Conservation (phyloP, 2,888 invertebrate genomes). For the Lepidonotus clava region DNA sequence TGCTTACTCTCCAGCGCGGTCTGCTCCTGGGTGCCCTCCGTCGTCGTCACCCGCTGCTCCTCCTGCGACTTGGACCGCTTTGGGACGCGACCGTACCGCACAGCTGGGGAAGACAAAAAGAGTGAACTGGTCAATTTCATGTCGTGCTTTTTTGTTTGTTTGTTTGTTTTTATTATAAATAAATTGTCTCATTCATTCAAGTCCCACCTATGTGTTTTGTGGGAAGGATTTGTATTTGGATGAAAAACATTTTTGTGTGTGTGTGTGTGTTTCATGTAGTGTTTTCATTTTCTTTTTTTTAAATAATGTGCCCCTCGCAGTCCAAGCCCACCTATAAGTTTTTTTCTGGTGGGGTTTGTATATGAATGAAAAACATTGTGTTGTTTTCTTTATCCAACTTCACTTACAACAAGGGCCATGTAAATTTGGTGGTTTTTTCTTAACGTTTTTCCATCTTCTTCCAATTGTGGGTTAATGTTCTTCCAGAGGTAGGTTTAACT, state of each 20-base stretch:
- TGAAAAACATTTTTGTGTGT: neutral
- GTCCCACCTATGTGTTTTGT: neutral
- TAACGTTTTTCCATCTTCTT: neutral
- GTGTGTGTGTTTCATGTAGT: neutral
- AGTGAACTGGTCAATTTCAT: neutral
- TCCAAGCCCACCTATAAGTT: no score
- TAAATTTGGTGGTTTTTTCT: neutral
- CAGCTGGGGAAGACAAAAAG: conserved; percentile 59
- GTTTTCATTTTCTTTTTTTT: no score
- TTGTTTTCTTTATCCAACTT: no score
- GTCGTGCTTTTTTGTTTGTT: neutral
- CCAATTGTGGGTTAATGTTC: no score
- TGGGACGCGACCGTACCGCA: conserved; percentile 95
- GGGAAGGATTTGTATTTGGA: neutral
- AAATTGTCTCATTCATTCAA: neutral
- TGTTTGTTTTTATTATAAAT: neutral
- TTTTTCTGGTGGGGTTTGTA: no score
- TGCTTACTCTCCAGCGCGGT: conserved; percentile 75
- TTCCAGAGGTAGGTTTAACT: no score
- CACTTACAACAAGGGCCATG: no score
- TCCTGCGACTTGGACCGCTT: conserved; percentile 93
- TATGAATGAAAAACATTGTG: no score
- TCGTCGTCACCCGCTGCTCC: conserved; percentile 78
- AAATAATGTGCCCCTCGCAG: no score
- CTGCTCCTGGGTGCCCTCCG: conserved; percentile 61